Conservation (phyloP, 2,797 vertebrate genomes). For the Naso thynnoides region DNA sequence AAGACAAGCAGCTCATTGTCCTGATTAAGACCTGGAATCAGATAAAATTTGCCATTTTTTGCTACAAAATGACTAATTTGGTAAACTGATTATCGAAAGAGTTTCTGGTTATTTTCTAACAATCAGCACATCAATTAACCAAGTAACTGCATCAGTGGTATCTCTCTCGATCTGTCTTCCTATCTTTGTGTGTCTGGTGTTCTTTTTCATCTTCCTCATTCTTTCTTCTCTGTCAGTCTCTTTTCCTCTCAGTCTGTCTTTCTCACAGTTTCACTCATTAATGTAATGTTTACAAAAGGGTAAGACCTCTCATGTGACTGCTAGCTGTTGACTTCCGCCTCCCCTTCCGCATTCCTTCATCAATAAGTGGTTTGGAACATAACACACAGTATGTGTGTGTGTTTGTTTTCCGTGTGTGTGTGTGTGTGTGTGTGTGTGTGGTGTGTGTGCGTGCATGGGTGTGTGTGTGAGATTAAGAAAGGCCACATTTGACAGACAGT, state of each 20-base stretch:
- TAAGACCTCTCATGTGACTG: conserved; percentile 76
- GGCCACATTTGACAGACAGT: conserved; percentile 35
- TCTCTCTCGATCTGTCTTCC: background rate
- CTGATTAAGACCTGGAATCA: background rate
- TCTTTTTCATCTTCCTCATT: background rate
- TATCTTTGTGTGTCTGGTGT: background rate
- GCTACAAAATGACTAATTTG: background rate
- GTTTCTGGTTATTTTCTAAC: background rate
- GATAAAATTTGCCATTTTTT: background rate
- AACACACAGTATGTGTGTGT: conserved; percentile 18
- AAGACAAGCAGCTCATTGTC: background rate
- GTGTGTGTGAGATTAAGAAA: conserved; percentile 29
- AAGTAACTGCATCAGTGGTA: background rate
- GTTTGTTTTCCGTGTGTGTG: conserved; percentile 7
- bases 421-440: conserved; percentile 11
- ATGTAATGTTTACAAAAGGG: conserved; percentile 69
- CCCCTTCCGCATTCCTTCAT: conserved; percentile 75
- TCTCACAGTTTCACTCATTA: conserved; percentile 35
- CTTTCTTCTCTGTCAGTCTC: background rate
- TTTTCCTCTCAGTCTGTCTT: background rate
- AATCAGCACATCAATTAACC: background rate
- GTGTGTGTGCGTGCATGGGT: conserved; percentile 10
- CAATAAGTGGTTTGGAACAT: conserved; percentile 51
- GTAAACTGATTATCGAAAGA: background rate
- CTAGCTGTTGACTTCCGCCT: conserved; percentile 61